A percentile compares a stretch with the other conserved stretches of the same genome.
These are phyloP conservation scores for Hipposideros larvatus DNA, from an alignment of 2,797 vertebrate species.

Conservation along the genomic window DNA sequence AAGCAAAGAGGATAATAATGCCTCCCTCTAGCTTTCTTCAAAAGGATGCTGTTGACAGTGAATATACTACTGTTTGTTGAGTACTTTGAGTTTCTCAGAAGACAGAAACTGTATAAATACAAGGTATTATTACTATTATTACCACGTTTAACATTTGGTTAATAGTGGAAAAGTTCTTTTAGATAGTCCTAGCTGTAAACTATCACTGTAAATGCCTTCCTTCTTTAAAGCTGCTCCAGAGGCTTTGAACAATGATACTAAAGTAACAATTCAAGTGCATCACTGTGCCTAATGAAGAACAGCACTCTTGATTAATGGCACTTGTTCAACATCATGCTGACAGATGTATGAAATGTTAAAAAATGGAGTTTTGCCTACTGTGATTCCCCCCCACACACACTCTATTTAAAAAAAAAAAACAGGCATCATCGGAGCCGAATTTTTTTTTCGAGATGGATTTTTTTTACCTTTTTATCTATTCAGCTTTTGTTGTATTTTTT, in stretches of 20 bases:
- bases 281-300: slow-evolving; percentile 83
- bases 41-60: slow-evolving; percentile 22
- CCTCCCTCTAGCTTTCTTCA: slow-evolving; percentile 14
- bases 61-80: neutral
- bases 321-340: slow-evolving; percentile 83
- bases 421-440: slow-evolving; percentile 28
- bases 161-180: slow-evolving; percentile 74
- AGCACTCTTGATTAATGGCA: slow-evolving; percentile 83
- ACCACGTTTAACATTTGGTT: slow-evolving; percentile 62
- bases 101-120: slow-evolving; percentile 55
- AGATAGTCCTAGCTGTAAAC: slow-evolving; percentile 61
- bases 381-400: neutral
- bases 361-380: slow-evolving; percentile 60
- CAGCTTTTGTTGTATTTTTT: slow-evolving; percentile 60
- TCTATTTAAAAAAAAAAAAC: neutral
- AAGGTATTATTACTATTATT: slow-evolving; percentile 59
- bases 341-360: slow-evolving; percentile 75
- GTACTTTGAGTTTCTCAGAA: slow-evolving; percentile 5
- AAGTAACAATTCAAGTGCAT: slow-evolving; percentile 85
- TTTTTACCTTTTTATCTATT: slow-evolving; percentile 65
- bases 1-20: slow-evolving; percentile 57
- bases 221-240: slow-evolving; percentile 73
- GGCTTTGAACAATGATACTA: slow-evolving; percentile 79
- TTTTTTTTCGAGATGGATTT: slow-evolving; percentile 41
- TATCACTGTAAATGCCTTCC: slow-evolving; percentile 65